These are phyloP conservation scores for Eulemur coronatus DNA, from an alignment of 2,797 vertebrate genomes.

Conservation along the genomic window DNA sequence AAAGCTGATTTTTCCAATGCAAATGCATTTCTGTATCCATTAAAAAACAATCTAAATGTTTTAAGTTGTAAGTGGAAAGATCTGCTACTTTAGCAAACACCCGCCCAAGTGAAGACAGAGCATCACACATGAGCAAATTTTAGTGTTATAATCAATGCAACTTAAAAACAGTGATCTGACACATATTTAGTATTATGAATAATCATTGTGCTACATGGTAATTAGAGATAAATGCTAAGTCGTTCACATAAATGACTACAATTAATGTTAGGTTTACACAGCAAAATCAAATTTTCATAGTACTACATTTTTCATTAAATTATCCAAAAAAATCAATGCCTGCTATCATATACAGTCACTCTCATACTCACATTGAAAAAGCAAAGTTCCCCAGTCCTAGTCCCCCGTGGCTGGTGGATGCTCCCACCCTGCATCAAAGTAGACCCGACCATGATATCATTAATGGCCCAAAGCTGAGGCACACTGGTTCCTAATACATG, in stretches of 20 bases:
- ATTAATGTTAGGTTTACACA: slow-evolving; percentile 64
- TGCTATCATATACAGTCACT: background rate
- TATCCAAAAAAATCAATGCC: background rate
- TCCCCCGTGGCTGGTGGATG: background rate
- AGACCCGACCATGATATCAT: background rate
- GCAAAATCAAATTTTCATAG: slow-evolving; percentile 64
- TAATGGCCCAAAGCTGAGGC: background rate
- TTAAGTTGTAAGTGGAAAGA: background rate
- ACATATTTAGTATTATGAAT: slow-evolving; percentile 49
- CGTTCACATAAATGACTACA: slow-evolving; percentile 42
- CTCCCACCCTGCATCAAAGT: background rate
- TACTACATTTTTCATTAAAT: slow-evolving; percentile 54
- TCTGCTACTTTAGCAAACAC: background rate
- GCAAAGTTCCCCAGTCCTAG: background rate
- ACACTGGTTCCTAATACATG: background rate
- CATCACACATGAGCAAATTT: background rate
- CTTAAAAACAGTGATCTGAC: slow-evolving; percentile 68
- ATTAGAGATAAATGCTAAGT: slow-evolving; percentile 68
- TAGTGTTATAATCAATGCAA: slow-evolving; percentile 54
- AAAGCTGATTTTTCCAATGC: slow-evolving; percentile 19
- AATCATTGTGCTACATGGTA: slow-evolving; percentile 50
- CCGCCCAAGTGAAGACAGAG: background rate
- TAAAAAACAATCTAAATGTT: background rate
- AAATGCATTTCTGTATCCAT: background rate
- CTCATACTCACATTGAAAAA: background rate